A percentile compares a stretch with the other conserved stretches of the same genome.
Conservation (phyloP, 2,113 vertebrate genomes). For the Rhegmatorhina hoffmannsi region DNA sequence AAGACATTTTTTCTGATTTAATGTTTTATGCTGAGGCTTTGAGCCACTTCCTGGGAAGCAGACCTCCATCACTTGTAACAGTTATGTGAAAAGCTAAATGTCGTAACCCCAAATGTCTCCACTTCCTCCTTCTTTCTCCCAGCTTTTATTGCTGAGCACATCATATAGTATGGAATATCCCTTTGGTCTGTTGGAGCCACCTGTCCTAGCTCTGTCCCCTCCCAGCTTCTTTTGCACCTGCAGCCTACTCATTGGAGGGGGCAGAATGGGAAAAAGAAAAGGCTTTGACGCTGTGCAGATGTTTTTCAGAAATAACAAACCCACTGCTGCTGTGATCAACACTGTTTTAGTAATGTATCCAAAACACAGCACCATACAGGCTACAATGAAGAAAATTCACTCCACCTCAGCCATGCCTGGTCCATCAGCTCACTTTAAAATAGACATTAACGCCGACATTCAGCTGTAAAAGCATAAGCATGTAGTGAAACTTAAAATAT, state of each 20-base stretch:
- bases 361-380: background rate
- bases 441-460: background rate
- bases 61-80: background rate
- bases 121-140: background rate
- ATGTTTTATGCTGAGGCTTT: background rate
- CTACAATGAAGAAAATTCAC: background rate
- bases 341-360: background rate
- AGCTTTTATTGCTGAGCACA: background rate
- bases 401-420: background rate
- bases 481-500: background rate
- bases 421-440: background rate
- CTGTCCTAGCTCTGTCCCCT: background rate
- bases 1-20: background rate
- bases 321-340: background rate
- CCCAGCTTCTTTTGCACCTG: background rate
- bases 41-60: background rate
- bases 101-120: fast-evolving
- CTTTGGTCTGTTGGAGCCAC: background rate
- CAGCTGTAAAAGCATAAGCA: background rate
- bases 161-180: background rate
- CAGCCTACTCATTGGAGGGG: fast-evolving
- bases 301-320: background rate
- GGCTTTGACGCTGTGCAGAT: background rate
- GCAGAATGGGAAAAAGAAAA: background rate
- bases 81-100: background rate